Evolutionary conservation across 2,888 invertebrate species (phyloP), one percentile per base, ranked within the genome.

Genomic region (Osedax fenrisi): DNA sequence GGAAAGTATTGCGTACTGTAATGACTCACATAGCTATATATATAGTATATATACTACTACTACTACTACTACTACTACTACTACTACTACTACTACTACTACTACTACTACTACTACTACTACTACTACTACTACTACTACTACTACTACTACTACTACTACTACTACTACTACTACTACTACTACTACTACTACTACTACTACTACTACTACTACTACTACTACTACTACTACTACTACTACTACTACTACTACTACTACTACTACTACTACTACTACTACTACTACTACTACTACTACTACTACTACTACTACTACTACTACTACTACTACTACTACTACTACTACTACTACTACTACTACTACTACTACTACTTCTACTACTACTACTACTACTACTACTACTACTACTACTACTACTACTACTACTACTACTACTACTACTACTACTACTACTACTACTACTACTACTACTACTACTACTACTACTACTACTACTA

Each of bases 261-360:
- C 61, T 3, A 61, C 61, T 61, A 61, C 61, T 61, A 61, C 61
- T 3, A 61, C 61, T 61, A 61, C 3, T 61, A 61, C 61, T 3
- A 61, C 61, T 61, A 61, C 61, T 61, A 61, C 61, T 3, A 61
- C 61, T 3, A 61, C 61, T 61, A 61, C 61, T 3, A 61, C 61
- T 61, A 61, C 61, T 61, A 61, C 61, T 3, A 2, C 61, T 61
- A 61, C 61, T 61, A 61, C 61, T 3, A 61, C 61, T 61, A 61
- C 61, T 61, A 61, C 61, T 3, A 61, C 61, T 61, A 61, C 61
- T 61, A 61, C 61, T 3, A 61, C 61, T 61, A 61, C 61, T 61
- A 61, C 61, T 3, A 61, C 61, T 3, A 61, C 61, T 61, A 61
- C 61, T 3, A 61, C 3, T 61, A 61, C 3, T 61, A 61, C 61